phyloP scores from a whole-genome alignment of 2,888 invertebrate species.

The Meiosimyza decipiens region DNA sequence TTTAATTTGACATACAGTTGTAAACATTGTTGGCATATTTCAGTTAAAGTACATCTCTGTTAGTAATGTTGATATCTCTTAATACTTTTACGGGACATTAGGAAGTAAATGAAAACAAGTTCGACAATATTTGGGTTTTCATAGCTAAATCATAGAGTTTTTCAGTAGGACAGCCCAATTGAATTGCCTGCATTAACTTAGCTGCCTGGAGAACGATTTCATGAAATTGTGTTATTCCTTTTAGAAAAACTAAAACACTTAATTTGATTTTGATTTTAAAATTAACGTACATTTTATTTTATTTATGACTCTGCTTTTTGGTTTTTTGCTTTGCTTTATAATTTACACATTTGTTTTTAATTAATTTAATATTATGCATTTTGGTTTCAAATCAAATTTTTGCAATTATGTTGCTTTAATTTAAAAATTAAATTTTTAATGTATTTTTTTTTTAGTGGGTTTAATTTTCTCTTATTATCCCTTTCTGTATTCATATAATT shows the following conservation, averaged over 20 bases:
- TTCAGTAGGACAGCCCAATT: too few species aligned
- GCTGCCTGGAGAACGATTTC: too few species aligned
- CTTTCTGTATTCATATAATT: neutral
- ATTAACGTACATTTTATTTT: conserved; percentile 47
- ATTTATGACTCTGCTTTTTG: conserved; percentile 32
- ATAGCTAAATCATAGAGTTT: too few species aligned
- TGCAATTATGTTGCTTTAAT: conserved; percentile 34
- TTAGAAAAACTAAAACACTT: conserved; percentile 7
- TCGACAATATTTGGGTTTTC: too few species aligned
- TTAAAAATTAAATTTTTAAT: conserved; percentile 35
- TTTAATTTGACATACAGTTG: too few species aligned
- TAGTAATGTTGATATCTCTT: too few species aligned
- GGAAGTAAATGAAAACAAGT: too few species aligned
- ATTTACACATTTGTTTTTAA: conserved; percentile 1
- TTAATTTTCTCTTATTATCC: conserved; percentile 21
- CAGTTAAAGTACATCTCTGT: too few species aligned
- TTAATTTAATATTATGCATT: conserved; percentile 16
- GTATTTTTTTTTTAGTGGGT: conserved; percentile 20
- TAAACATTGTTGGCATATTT: too few species aligned
- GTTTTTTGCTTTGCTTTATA: conserved; percentile 22
- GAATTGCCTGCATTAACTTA: too few species aligned
- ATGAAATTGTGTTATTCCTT: neutral
- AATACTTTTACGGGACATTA: too few species aligned
- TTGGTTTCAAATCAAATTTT: neutral
- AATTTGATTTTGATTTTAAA: conserved; percentile 42